Conservation (phyloP, 2,888 invertebrate genomes). For the Eilema depressum region DNA sequence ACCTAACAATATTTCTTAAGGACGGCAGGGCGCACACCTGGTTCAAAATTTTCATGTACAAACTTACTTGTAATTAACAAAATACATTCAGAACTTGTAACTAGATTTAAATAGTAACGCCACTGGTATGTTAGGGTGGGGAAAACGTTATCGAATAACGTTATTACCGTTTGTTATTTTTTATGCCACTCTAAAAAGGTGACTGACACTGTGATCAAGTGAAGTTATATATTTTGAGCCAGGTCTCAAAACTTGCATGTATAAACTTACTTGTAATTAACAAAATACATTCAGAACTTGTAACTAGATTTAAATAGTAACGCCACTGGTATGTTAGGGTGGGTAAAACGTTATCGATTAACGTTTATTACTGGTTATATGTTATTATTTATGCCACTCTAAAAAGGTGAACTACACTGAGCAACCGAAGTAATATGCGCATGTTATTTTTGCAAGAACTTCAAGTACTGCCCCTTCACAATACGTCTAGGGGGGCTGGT, state of each 20-base stretch:
- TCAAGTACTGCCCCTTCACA: no score
- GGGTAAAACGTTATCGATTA: conserved; percentile 44
- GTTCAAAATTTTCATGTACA: conserved; percentile 79
- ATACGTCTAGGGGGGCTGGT: no score
- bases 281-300: conserved; percentile 86
- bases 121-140: conserved; percentile 57
- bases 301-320: conserved; percentile 87
- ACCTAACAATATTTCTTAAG: conserved; percentile 67
- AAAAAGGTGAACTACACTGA: no score
- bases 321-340: conserved; percentile 62
- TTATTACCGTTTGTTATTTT: neutral
- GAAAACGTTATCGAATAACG: conserved; percentile 38
- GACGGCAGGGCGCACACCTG: conserved; percentile 68
- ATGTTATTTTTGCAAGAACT: no score
- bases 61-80: conserved; percentile 85
- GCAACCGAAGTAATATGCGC: no score
- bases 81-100: conserved; percentile 87
- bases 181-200: neutral
- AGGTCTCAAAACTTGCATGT: conserved; percentile 81
- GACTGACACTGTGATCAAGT: neutral
- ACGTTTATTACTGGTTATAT: neutral
- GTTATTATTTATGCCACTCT: neutral
- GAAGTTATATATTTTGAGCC: no score
- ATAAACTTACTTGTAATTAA: conserved; percentile 83
- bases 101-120: conserved; percentile 86